phyloP scores from a whole-genome alignment of 1,140 invertebrate genomes.

The Orius insidiosus region DNA sequence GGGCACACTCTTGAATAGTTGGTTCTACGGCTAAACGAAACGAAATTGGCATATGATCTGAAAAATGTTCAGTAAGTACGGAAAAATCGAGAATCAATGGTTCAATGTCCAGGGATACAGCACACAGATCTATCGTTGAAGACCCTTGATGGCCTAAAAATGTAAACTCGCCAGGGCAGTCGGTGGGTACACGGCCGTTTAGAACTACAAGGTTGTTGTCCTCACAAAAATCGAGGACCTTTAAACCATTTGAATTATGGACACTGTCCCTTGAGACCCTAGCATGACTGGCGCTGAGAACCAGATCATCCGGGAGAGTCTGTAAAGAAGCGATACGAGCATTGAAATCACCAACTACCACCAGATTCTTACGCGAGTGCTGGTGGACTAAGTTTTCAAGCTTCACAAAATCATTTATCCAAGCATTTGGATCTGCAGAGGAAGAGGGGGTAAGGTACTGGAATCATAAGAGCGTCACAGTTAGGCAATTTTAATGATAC shows the following conservation, averaged over 20 bases:
- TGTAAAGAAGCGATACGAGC: too few relatives aligned
- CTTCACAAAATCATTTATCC: too few relatives aligned
- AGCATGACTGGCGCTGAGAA: background rate
- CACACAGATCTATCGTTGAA: background rate
- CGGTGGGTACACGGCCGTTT: background rate
- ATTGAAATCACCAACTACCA: too few relatives aligned
- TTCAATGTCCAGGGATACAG: background rate
- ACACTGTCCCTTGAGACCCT: background rate
- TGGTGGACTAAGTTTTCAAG: too few relatives aligned
- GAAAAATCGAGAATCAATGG: background rate
- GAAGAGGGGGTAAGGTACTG: too few relatives aligned
- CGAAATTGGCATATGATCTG: background rate
- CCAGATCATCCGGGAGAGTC: too few relatives aligned
- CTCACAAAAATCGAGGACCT: background rate
- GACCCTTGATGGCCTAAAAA: constrained; percentile 3
- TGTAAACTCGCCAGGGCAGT: background rate
- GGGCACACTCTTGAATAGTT: background rate
- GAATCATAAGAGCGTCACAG: too few relatives aligned
- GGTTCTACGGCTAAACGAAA: background rate
- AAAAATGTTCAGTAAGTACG: background rate
- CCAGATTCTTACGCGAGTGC: too few relatives aligned
- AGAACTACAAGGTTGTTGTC: background rate
- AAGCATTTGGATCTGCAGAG: too few relatives aligned
- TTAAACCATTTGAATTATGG: background rate
- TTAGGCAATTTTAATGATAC: too few relatives aligned